These are phyloP conservation scores for Tyto alba DNA, from an alignment of 2,113 vertebrate genomes.

Conservation along the genomic window DNA sequence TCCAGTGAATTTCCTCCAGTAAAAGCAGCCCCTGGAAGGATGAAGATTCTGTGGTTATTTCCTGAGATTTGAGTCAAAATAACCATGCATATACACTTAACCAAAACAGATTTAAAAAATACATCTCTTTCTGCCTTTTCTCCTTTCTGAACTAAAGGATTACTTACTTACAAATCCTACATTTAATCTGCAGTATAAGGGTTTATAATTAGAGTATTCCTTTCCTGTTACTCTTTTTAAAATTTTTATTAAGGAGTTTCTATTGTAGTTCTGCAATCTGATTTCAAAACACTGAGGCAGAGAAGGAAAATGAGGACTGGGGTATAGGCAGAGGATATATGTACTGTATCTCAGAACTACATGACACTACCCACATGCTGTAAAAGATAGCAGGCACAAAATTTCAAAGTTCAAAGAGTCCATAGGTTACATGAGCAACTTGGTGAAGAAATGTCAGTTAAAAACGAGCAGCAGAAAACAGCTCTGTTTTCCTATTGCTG, in stretches of 20 bases:
- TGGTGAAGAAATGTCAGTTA: slow-evolving; percentile 73
- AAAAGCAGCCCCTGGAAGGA: background rate
- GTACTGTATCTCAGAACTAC: background rate
- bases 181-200: background rate
- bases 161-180: background rate
- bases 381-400: background rate
- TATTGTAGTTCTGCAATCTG: background rate
- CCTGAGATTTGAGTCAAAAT: background rate
- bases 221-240: background rate
- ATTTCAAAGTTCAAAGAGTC: slow-evolving; percentile 33
- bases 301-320: background rate
- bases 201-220: background rate
- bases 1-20: background rate
- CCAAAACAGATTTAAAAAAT: background rate
- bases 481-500: slow-evolving; percentile 74
- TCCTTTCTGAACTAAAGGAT: background rate
- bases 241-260: background rate
- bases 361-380: background rate
- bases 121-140: background rate
- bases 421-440: slow-evolving; percentile 46
- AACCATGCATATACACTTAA: background rate
- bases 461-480: slow-evolving; percentile 64
- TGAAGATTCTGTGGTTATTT: background rate
- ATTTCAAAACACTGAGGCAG: background rate
- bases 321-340: background rate